These are phyloP conservation scores for Odontomyia ornata DNA, from an alignment of 2,888 invertebrate genomes.

Conservation along the genomic window DNA sequence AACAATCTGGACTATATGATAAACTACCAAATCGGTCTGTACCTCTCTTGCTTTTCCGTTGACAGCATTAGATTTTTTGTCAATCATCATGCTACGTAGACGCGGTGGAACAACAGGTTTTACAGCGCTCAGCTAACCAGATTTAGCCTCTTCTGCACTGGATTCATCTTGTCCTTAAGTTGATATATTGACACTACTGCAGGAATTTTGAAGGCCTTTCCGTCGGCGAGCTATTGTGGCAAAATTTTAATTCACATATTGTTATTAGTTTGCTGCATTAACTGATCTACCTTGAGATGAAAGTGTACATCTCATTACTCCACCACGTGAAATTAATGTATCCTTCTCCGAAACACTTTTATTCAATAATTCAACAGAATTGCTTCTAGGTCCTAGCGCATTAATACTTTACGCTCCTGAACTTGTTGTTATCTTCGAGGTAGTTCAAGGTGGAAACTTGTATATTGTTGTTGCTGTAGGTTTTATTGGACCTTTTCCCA, in stretches of 20 bases:
- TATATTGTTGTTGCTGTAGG: constrained; percentile 44
- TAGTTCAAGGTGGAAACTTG: constrained; percentile 44
- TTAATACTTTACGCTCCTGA: constrained; percentile 58
- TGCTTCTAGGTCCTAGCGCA: constrained; percentile 72
- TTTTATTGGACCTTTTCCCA: constrained; percentile 60
- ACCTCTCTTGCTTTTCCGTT: constrained; percentile 56
- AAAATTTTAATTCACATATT: no score
- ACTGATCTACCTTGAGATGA: no score
- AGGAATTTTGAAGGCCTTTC: constrained; percentile 71
- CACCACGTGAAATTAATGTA: no score
- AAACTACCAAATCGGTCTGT: constrained; percentile 39
- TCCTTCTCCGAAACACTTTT: constrained; percentile 79
- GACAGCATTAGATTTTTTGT: constrained; percentile 62
- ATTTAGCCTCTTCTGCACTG: constrained; percentile 75
- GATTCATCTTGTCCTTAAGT: constrained; percentile 81
- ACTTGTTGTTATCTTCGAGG: constrained; percentile 44
- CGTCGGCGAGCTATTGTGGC: constrained; percentile 61
- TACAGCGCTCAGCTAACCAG: constrained; percentile 55
- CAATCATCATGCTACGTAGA: no score
- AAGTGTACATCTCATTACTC: constrained; percentile 81
- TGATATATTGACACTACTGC: constrained; percentile 75
- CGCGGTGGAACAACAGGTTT: no score
- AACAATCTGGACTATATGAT: constrained; percentile 65
- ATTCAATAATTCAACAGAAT: constrained; percentile 83
- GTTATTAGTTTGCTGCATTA: no score